These are phyloP conservation scores for Echiichthys vipera DNA, from an alignment of 2,797 vertebrate species.

Conservation along the genomic window DNA sequence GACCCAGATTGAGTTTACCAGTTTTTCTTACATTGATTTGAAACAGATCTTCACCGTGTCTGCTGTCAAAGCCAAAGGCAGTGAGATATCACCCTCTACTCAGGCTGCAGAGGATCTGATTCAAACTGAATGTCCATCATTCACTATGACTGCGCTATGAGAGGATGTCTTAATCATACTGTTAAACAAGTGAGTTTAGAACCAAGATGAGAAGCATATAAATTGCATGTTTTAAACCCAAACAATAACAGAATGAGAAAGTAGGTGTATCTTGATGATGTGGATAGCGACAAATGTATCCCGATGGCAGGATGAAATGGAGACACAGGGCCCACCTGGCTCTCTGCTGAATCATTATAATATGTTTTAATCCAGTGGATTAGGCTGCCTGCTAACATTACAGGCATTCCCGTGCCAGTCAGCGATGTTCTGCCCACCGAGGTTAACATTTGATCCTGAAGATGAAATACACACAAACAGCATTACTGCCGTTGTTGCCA, in stretches of 20 bases:
- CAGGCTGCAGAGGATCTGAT: constrained; percentile 59
- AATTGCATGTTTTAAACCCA: constrained; percentile 13
- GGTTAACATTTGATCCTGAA: constrained; percentile 47
- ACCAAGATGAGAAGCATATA: neutral
- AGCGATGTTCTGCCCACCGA: constrained; percentile 46
- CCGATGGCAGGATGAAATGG: constrained; percentile 45
- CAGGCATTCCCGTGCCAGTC: constrained; percentile 54
- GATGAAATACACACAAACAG: constrained; percentile 45
- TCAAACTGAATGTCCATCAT: constrained; percentile 63
- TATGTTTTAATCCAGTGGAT: constrained; percentile 63
- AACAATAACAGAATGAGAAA: constrained; percentile 12
- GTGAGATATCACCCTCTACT: constrained; percentile 68
- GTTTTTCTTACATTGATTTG: constrained; percentile 74
- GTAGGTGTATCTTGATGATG: constrained; percentile 21
- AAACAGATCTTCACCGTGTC: constrained; percentile 71
- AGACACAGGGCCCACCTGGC: constrained; percentile 56
- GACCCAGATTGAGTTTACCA: constrained; percentile 66
- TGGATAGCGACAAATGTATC: constrained; percentile 42
- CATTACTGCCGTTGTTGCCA: constrained; percentile 22
- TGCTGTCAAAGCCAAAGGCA: constrained; percentile 67
- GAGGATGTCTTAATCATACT: constrained; percentile 55
- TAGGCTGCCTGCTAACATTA: constrained; percentile 56
- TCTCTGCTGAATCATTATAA: constrained; percentile 43
- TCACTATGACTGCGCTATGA: constrained; percentile 41
- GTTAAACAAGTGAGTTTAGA: constrained; percentile 17